These are phyloP conservation scores for Drosophila leonis DNA, from an alignment of 2,888 invertebrate genomes.

Conservation along the genomic window DNA sequence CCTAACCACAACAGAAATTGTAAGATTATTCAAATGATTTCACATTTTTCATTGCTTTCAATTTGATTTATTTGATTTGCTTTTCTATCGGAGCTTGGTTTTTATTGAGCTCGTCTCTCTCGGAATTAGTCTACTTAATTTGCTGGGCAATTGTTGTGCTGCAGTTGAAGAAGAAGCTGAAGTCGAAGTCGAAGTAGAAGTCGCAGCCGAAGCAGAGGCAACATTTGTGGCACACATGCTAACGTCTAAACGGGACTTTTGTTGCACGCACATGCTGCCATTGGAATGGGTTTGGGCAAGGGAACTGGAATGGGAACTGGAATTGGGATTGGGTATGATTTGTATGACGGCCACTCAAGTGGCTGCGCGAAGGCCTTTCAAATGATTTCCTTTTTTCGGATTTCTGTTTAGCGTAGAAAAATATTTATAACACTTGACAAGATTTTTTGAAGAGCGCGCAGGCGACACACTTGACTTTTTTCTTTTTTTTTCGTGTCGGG, in stretches of 20 bases:
- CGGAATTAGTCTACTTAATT: slow-evolving; percentile 63
- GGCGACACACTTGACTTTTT: slow-evolving; percentile 59
- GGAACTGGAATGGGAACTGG: neutral
- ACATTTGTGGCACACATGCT: slow-evolving; percentile 79
- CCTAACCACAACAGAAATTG: slow-evolving; percentile 18
- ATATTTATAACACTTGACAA: slow-evolving; percentile 80
- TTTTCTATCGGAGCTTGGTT: slow-evolving; percentile 25
- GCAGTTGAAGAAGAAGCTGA: slow-evolving; percentile 44
- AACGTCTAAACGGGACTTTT: slow-evolving; percentile 21
- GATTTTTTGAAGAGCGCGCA: slow-evolving; percentile 60
- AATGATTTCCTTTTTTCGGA: slow-evolving; percentile 53
- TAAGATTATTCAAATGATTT: slow-evolving; percentile 23
- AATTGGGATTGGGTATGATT: slow-evolving; percentile 3
- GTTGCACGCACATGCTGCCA: slow-evolving; percentile 38
- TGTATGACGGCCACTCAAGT: slow-evolving; percentile 58
- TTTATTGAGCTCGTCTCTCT: slow-evolving; percentile 46
- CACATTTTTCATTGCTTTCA: slow-evolving; percentile 48
- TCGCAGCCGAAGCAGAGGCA: slow-evolving; percentile 16
- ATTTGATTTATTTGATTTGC: slow-evolving; percentile 60
- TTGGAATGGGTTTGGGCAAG: slow-evolving; percentile 19
- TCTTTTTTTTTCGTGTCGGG: slow-evolving; percentile 1
- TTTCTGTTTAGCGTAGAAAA: slow-evolving; percentile 58
- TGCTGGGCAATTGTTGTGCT: slow-evolving; percentile 48
- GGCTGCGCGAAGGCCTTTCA: slow-evolving; percentile 59
- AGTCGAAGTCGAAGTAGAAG: neutral